Percentiles rank a stretch among this genome's conserved stretches.
These are phyloP conservation scores for Pelmatolapia mariae DNA, from an alignment of 2,113 vertebrate genomes.

Conservation along the genomic window DNA sequence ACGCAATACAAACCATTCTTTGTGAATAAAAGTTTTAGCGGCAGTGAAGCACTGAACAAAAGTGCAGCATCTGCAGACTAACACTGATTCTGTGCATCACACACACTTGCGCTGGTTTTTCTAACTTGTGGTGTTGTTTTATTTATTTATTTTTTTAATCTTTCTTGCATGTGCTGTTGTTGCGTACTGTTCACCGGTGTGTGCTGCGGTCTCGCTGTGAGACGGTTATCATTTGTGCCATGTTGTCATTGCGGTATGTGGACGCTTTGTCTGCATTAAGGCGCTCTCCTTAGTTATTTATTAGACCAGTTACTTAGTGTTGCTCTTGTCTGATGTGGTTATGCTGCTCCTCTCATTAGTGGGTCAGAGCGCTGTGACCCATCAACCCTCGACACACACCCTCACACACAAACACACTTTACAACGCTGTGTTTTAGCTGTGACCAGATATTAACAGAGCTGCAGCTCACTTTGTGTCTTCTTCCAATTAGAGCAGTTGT, in stretches of 20 bases:
- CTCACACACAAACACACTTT: background rate
- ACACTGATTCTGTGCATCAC: background rate
- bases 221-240: background rate
- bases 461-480: background rate
- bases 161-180: background rate
- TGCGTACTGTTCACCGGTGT: background rate
- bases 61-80: background rate
- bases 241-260: background rate
- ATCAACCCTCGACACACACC: background rate
- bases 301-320: conserved; percentile 15
- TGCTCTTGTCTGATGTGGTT: conserved; percentile 39
- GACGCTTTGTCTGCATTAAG: conserved; percentile 1
- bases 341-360: conserved; percentile 37
- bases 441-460: background rate
- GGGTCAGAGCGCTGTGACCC: conserved; percentile 30
- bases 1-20: background rate
- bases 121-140: background rate
- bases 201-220: background rate
- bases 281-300: conserved; percentile 39
- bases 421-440: background rate
- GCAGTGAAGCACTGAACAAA: background rate
- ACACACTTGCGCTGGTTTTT: background rate
- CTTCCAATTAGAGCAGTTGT: background rate
- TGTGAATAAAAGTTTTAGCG: background rate
- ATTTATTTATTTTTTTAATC: background rate